Percentiles rank a stretch among this genome's conserved stretches.
These are phyloP conservation scores for Otus scops DNA, from an alignment of 2,797 vertebrate genomes.

Conservation along the genomic window DNA sequence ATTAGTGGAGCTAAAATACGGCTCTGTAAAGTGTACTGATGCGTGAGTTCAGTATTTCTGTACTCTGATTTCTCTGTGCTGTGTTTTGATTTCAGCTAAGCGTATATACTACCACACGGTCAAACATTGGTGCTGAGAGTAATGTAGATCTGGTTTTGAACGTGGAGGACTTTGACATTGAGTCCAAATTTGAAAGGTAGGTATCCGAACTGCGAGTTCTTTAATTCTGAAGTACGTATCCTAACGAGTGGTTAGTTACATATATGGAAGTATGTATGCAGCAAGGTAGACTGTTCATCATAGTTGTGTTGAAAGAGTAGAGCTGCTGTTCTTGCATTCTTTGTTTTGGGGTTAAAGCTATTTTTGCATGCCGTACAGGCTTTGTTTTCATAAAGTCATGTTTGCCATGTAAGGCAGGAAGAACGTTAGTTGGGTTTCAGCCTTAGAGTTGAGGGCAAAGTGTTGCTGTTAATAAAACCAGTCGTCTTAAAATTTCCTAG, in stretches of 20 bases:
- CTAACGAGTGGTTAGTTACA: background rate
- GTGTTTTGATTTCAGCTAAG: conserved; percentile 82
- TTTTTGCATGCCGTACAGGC: background rate
- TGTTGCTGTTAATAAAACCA: background rate
- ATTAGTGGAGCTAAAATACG: background rate
- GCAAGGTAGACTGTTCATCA: accelerated
- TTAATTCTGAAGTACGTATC: background rate
- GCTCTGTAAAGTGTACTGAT: accelerated
- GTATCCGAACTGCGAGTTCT: background rate
- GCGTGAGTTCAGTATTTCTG: accelerated
- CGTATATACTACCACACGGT: conserved; percentile 88
- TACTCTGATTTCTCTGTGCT: background rate
- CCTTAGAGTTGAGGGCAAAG: background rate
- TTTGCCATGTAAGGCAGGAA: background rate
- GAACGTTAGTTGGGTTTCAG: background rate
- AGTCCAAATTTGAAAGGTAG: conserved; percentile 88
- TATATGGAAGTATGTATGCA: accelerated
- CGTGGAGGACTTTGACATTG: conserved; percentile 89
- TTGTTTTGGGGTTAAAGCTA: background rate
- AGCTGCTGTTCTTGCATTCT: background rate
- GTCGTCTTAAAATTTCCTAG: background rate
- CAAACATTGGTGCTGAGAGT: conserved; percentile 80
- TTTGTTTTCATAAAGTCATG: background rate
- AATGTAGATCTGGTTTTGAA: conserved; percentile 87
- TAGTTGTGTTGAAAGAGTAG: background rate